A percentile compares a stretch with the other conserved stretches of the same genome.
Evolutionary conservation across 2,888 invertebrate genomes (phyloP).

Genomic region (Druceiella hillmani): DNA sequence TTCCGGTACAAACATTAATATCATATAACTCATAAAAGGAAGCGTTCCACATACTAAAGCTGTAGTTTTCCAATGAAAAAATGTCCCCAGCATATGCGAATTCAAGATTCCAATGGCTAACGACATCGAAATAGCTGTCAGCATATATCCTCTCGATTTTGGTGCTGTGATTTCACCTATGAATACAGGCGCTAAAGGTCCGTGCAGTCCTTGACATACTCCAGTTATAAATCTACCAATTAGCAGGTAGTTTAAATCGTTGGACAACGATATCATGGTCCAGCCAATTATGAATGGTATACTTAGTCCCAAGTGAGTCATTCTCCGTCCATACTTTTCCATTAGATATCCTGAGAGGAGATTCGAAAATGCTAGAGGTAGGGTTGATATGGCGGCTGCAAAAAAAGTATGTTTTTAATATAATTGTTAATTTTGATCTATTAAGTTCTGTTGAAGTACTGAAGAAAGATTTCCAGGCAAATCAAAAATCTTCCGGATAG

Average conservation of each 20-base stretch:
- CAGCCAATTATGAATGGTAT: conserved; percentile 54
- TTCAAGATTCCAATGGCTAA: conserved; percentile 60
- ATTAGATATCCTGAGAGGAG: conserved; percentile 54
- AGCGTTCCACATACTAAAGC: conserved; percentile 52
- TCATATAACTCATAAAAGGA: conserved; percentile 46
- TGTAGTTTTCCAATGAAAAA: conserved; percentile 54
- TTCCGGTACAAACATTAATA: conserved; percentile 58
- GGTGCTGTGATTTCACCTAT: conserved; percentile 57
- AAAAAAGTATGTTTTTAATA: conserved; percentile 24
- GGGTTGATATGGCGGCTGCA: conserved; percentile 56
- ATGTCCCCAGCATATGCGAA: conserved; percentile 61
- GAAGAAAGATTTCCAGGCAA: too few species aligned
- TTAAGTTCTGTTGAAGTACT: too few species aligned
- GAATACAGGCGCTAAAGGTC: conserved; percentile 52
- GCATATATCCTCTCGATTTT: conserved; percentile 55
- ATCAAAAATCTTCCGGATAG: too few species aligned
- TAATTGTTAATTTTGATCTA: not conserved
- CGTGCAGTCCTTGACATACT: conserved; percentile 53
- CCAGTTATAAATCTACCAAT: conserved; percentile 54
- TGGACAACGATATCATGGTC: conserved; percentile 51
- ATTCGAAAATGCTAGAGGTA: conserved; percentile 58
- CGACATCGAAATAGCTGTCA: conserved; percentile 56
- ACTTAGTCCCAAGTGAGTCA: conserved; percentile 47
- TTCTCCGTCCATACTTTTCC: conserved; percentile 55
- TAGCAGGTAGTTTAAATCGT: conserved; percentile 41